Conservation (phyloP, 2,888 invertebrate species). For the Caradrina clavipalpis region DNA sequence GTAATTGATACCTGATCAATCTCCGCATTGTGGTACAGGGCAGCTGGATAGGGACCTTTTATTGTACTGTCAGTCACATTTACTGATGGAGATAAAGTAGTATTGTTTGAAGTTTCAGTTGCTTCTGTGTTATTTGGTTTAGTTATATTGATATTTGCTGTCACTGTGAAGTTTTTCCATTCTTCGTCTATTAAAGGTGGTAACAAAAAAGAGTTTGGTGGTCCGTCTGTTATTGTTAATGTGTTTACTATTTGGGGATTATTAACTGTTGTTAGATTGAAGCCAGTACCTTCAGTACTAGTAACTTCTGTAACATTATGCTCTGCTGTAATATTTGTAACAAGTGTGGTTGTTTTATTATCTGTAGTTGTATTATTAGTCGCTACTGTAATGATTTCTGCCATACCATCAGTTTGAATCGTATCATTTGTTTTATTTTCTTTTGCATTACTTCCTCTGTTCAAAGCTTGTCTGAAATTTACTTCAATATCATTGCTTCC, state of each 20-base stretch:
- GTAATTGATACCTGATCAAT: constrained; percentile 83
- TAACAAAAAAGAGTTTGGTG: constrained; percentile 47
- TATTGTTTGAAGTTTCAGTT: constrained; percentile 30
- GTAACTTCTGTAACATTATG: constrained; percentile 34
- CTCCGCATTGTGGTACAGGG: constrained; percentile 74
- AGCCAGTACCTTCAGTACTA: constrained; percentile 44
- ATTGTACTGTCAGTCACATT: constrained; percentile 62
- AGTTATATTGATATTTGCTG: constrained; percentile 47
- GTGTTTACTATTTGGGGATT: constrained; percentile 52
- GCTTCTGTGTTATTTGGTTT: constrained; percentile 43
- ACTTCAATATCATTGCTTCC: constrained; percentile 65
- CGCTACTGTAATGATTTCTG: neutral
- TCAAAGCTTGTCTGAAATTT: constrained; percentile 65
- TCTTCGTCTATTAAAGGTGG: constrained; percentile 63
- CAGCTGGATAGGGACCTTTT: constrained; percentile 73
- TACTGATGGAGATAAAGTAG: constrained; percentile 49
- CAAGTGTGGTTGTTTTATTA: neutral
- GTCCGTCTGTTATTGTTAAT: constrained; percentile 40
- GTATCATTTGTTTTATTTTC: constrained; percentile 17
- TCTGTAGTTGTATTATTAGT: neutral
- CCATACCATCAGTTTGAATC: neutral
- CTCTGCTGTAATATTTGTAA: constrained; percentile 23
- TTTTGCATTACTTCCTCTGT: constrained; percentile 53
- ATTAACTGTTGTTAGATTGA: constrained; percentile 53
- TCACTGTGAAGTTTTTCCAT: constrained; percentile 71